phyloP scores from a whole-genome alignment of 2,797 vertebrate species.

The Synanceia verrucosa region DNA sequence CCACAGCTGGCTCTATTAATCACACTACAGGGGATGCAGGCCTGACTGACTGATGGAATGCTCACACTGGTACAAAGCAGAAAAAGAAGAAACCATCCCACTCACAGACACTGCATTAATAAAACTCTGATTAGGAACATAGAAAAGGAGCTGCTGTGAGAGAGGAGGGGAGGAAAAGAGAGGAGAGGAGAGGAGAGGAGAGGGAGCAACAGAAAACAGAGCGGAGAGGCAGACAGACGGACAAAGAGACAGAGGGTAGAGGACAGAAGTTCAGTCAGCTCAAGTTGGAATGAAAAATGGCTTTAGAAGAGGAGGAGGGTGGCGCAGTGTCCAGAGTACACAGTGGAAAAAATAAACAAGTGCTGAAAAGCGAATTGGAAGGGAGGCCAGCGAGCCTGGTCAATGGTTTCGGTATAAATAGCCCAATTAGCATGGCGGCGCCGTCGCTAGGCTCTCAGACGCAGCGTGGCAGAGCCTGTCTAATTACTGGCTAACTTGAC shows the following conservation, averaged over 20 bases:
- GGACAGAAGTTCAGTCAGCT: constrained; percentile 57
- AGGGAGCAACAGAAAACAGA: constrained; percentile 21
- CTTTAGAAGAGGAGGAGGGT: constrained; percentile 26
- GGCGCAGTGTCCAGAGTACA: constrained; percentile 37
- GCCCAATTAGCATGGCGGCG: constrained; percentile 74
- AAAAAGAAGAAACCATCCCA: constrained; percentile 11
- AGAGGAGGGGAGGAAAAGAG: too few relatives aligned
- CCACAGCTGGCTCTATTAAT: constrained; percentile 73
- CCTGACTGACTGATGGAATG: constrained; percentile 60
- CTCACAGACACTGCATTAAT: constrained; percentile 52
- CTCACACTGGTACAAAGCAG: constrained; percentile 16
- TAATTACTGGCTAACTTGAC: constrained; percentile 79
- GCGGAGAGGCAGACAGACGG: constrained; percentile 34
- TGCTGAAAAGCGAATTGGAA: constrained; percentile 59
- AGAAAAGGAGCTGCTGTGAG: constrained; percentile 23
- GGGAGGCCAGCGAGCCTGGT: constrained; percentile 59
- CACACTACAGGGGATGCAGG: constrained; percentile 64
- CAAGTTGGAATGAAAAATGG: constrained; percentile 59
- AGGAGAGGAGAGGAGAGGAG: not conserved
- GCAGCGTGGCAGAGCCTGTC: constrained; percentile 61
- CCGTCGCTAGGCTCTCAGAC: constrained; percentile 55
- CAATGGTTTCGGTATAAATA: constrained; percentile 74
- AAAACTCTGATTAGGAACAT: constrained; percentile 67
- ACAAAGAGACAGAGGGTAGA: constrained; percentile 47
- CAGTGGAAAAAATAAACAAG: constrained; percentile 62